A percentile compares a stretch with the other conserved stretches of the same genome.
Conservation (phyloP, 2,888 invertebrate genomes). For the Dynastes hyllus region DNA sequence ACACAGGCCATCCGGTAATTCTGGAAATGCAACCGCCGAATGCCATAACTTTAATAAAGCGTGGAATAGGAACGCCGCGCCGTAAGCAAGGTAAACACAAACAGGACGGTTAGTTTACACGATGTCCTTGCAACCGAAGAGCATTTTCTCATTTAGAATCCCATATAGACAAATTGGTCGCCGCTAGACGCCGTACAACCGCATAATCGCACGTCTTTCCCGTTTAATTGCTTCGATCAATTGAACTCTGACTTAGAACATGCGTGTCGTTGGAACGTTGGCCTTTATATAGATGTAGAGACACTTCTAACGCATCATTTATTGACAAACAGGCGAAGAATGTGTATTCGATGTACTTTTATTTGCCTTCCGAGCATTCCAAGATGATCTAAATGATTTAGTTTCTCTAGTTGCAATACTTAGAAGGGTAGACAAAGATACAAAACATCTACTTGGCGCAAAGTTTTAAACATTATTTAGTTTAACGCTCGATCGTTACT, state of each 20-base stretch:
- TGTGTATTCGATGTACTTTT: too few relatives aligned
- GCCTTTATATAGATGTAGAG: constrained; percentile 31
- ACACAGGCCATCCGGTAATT: not conserved
- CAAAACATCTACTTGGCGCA: too few relatives aligned
- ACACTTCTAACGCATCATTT: constrained; percentile 27
- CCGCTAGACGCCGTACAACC: constrained; percentile 58
- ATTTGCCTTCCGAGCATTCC: too few relatives aligned
- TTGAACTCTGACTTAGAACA: constrained; percentile 59
- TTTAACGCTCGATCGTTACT: too few relatives aligned
- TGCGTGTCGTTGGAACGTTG: constrained; percentile 56
- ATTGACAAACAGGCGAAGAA: not conserved
- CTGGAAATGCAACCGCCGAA: constrained; percentile 25
- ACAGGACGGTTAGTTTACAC: constrained; percentile 56
- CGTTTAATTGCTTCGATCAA: constrained; percentile 63
- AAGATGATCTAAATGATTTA: too few relatives aligned
- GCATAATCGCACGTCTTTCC: constrained; percentile 61
- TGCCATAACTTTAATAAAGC: constrained; percentile 47
- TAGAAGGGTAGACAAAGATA: too few relatives aligned
- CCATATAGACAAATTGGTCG: constrained; percentile 61
- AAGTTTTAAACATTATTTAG: too few relatives aligned
- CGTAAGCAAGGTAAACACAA: constrained; percentile 49
- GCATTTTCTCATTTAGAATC: constrained; percentile 57
- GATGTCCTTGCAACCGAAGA: constrained; percentile 56
- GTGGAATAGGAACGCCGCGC: constrained; percentile 42
- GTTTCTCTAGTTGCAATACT: too few relatives aligned